Evolutionary conservation across 2,888 invertebrate genomes (phyloP), one percentile per base, ranked within the genome.

Genomic region (Drosophila hawaiiensis): DNA sequence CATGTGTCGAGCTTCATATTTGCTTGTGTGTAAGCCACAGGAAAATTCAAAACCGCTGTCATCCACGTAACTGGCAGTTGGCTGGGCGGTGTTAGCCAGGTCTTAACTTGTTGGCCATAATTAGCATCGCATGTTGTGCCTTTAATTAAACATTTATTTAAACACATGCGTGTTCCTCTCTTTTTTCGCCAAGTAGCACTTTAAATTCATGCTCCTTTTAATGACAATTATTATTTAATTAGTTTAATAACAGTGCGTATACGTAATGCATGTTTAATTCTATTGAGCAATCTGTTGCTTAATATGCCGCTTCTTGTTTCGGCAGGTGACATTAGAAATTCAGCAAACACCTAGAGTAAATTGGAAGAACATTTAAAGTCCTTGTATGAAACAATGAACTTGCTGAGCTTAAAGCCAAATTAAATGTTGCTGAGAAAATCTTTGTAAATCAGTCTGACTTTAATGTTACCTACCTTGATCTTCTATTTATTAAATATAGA

Each of bases 121-220:
- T 79, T 81, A 77, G 77, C 68, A 29, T 62, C 68, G 68, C 78
- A 73, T 73, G 60, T 76, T 78, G 60, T 25, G 73, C 61, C 69
- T 76, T 74, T 83, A 81, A 89, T 84, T 84, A 83, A 84, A 83
- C 81, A 86, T 84, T 80, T 67, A 82, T 62, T 31, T 56, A 65
- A 71, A 53, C 39, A 75, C 31, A 68, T 72, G 78, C 72, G 72
- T 80, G 65, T 62, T 28, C 22, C 4, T 29, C n/a, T 7, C 14
- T 25, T 22, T 19, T 58, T 47, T 33, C 14, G 28, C 25, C 41
- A 70, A 80, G 78, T 70, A 68, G 70, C 78, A 79, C 87, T 89
- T 86, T 76, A 84, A 89, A 89, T 89, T 78, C 87, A 79, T 73
- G 68, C 69, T 76, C 16, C 47, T 4, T 22, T 22, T 16, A 7